A percentile compares a stretch with the other conserved stretches of the same genome.
Evolutionary conservation across 35 echinoderm and acorn worm species (phyloP).

Genomic region (Heliocidaris erythrogramma): DNA sequence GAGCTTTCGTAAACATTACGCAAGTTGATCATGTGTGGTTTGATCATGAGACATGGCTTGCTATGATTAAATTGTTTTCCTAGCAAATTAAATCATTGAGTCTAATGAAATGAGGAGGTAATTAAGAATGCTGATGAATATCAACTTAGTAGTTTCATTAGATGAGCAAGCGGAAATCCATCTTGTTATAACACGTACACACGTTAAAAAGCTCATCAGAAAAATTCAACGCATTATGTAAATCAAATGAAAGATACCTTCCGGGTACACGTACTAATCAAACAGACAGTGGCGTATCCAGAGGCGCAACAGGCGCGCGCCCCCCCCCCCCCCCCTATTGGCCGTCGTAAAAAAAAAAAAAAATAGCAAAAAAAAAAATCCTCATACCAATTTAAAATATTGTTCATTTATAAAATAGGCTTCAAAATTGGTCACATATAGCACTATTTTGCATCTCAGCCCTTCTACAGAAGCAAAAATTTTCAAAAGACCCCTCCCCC

Average conservation of each 20-base stretch:
- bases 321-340: too few species aligned
- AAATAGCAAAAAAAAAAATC: too few species aligned
- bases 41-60: neutral
- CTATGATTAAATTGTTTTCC: neutral
- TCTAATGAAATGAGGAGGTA: neutral
- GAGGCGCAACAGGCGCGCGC: too few species aligned
- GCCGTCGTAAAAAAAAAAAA: too few species aligned
- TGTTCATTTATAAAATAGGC: too few species aligned
- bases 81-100: conserved; percentile 5
- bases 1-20: too few species aligned
- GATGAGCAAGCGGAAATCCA: neutral
- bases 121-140: neutral
- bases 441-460: too few species aligned
- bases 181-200: neutral
- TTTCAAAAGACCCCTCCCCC: too few species aligned
- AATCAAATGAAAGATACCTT: neutral
- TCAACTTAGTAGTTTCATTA: neutral
- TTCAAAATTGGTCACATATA: too few species aligned
- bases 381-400: too few species aligned
- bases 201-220: neutral
- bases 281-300: neutral
- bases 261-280: neutral
- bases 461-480: too few species aligned
- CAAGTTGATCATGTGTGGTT: too few species aligned
- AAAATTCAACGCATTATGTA: neutral